Evolutionary conservation across 2,113 vertebrate species (phyloP), one percentile per base, ranked within the genome.

Genomic region (Passer domesticus): DNA sequence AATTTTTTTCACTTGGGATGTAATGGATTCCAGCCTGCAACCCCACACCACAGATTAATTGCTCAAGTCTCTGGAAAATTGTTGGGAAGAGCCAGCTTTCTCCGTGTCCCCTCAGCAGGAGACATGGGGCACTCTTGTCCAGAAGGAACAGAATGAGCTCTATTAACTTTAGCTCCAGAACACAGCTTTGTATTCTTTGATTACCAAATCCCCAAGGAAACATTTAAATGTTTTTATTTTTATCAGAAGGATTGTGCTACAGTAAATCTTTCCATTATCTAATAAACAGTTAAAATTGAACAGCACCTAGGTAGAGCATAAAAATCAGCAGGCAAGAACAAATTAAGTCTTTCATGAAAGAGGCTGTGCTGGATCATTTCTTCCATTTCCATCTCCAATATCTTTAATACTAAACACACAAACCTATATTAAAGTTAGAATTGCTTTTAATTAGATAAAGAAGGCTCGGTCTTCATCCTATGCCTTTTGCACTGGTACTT

Each of bases 271-370:
- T 76, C 78, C 52, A 89, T 70, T 93, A 96, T 93, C 28, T 84
- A 93, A 94, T 88, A 97, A 96, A 87, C 69, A 41, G 82, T 94
- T 97, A 94, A 84, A 95, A 96, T 96, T 92, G 77, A 85, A 90
- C 59, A 90, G 53, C 76, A 87, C 64, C 66, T 41, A 80, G 55
- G 58, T 81, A 94, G 50, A 89, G 43, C 56, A 44, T 80, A 89
- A 93, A 91, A 94, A 90, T 68, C 78, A 90, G 59, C 73, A 92
- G 63, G 68, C 50, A 82, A 89, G 81, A 94, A 88, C 28, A 93
- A 96, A 96, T 43, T 78, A 94, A 92, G 24, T 50, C 22, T 28
- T 90, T 96, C 60, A 69, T 90, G 80, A 80, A 68, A 94, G 94
- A 73, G 68, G 68, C 87, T 77, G 62, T 87, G 76, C 7, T 17